A percentile compares a stretch with the other conserved stretches of the same genome.
These are phyloP conservation scores for Microcebus jonahi DNA, from an alignment of 2,113 vertebrate species.

Conservation along the genomic window DNA sequence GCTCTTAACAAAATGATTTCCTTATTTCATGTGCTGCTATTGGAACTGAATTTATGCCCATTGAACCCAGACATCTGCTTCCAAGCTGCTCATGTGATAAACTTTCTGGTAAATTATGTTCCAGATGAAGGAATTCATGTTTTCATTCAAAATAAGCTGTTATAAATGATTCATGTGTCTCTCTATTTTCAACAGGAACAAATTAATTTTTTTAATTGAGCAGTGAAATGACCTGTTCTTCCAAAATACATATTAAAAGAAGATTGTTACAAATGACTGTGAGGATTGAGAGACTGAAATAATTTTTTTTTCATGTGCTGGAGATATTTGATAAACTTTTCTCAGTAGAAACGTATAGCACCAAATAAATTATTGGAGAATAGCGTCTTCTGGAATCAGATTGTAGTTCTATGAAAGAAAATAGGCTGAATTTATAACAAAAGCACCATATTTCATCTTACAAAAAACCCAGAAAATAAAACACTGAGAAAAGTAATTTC, in stretches of 20 bases:
- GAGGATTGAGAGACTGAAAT: background rate
- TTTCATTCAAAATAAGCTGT: constrained; percentile 63
- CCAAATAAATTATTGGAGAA: background rate
- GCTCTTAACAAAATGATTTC: constrained; percentile 30
- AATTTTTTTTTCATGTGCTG: constrained; percentile 43
- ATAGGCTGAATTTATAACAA: background rate
- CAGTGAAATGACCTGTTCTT: constrained; percentile 64
- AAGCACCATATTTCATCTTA: background rate
- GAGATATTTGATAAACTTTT: constrained; percentile 17
- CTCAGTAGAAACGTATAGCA: constrained; percentile 18
- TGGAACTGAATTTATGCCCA: background rate
- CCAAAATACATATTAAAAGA: constrained; percentile 47
- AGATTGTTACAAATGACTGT: constrained; percentile 35
- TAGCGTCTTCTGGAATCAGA: background rate
- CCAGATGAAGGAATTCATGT: constrained; percentile 65
- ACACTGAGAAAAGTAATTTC: too few species aligned
- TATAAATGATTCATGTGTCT: constrained; percentile 64
- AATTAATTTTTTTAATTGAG: constrained; percentile 70
- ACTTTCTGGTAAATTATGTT: constrained; percentile 68
- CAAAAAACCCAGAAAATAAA: background rate
- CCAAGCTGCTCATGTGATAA: constrained; percentile 49
- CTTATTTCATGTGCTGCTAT: background rate
- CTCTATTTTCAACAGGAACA: constrained; percentile 59
- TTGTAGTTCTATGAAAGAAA: background rate
- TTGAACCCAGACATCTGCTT: constrained; percentile 51